Conservation (phyloP, 2,797 vertebrate genomes). For the Luscinia luscinia region DNA sequence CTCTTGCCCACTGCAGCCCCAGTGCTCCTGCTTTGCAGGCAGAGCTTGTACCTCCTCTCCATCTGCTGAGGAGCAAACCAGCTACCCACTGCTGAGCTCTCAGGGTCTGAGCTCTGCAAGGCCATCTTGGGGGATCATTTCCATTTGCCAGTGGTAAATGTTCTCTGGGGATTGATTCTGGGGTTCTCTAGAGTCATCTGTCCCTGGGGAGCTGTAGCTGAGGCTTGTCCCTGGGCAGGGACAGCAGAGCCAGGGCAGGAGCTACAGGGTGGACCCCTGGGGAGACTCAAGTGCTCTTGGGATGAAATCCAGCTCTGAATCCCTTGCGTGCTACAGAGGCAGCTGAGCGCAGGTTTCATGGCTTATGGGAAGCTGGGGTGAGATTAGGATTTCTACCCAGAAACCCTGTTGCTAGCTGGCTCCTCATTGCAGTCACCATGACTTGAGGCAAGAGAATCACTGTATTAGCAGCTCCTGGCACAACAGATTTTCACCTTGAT, state of each 20-base stretch:
- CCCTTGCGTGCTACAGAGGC: accelerated
- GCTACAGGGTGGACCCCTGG: not conserved
- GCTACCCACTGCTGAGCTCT: not conserved
- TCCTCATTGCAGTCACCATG: not conserved
- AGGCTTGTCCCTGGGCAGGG: not conserved
- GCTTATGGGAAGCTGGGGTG: not conserved
- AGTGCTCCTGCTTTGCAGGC: not conserved
- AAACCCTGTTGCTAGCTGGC: not conserved
- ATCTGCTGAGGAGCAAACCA: not conserved
- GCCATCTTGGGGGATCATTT: not conserved
- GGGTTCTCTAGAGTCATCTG: not conserved
- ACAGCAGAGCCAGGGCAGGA: not conserved
- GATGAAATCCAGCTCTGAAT: not conserved
- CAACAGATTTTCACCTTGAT: not conserved
- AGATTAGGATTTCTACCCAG: slow-evolving; percentile 7
- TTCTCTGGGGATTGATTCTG: not conserved
- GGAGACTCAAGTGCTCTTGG: accelerated
- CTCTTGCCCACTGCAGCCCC: not conserved
- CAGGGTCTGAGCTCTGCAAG: not conserved
- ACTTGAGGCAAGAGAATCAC: not conserved
- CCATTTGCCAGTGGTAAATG: not conserved
- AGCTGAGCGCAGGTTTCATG: not conserved
- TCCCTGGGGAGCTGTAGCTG: not conserved
- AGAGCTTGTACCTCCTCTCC: not conserved
- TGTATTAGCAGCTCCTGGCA: not conserved